Conservation (phyloP, 2,113 vertebrate genomes). For the Ibidorhyncha struthersii region DNA sequence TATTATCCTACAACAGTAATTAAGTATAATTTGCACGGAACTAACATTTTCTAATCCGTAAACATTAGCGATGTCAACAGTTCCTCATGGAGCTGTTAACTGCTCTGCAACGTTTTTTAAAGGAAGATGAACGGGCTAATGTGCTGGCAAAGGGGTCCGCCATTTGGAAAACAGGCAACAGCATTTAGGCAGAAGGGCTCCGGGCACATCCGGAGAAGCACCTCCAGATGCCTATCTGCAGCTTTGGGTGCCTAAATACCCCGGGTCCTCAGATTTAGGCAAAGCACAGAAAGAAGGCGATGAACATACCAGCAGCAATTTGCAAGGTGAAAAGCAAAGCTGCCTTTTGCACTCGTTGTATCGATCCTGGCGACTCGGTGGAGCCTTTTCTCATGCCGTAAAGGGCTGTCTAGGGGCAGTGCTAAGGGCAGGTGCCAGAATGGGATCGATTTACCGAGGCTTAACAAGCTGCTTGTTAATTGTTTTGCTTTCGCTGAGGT, state of each 20-base stretch:
- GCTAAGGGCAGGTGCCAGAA: neutral
- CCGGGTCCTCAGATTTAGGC: fast-evolving
- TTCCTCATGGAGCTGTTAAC: conserved; percentile 34
- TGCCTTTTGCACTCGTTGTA: neutral
- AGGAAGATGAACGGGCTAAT: neutral
- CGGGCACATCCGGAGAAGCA: neutral
- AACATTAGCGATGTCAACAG: conserved; percentile 63
- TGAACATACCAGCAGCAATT: neutral
- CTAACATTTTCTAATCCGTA: conserved; percentile 62
- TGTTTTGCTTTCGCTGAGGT: fast-evolving
- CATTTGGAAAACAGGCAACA: neutral
- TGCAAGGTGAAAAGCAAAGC: neutral
- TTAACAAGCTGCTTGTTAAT: neutral
- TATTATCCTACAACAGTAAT: conserved; percentile 68
- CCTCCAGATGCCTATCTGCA: neutral
- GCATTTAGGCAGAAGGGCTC: neutral
- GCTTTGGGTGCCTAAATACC: neutral
- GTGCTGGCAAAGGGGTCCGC: neutral
- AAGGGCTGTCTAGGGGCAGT: neutral
- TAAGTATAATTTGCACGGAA: conserved; percentile 65
- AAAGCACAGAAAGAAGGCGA: neutral
- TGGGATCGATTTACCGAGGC: fast-evolving
- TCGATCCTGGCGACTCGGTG: fast-evolving
- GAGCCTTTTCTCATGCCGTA: neutral
- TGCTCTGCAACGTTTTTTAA: neutral